Evolutionary conservation across 2,797 vertebrate genomes (phyloP).

Genomic region (Pitangus sulphuratus): DNA sequence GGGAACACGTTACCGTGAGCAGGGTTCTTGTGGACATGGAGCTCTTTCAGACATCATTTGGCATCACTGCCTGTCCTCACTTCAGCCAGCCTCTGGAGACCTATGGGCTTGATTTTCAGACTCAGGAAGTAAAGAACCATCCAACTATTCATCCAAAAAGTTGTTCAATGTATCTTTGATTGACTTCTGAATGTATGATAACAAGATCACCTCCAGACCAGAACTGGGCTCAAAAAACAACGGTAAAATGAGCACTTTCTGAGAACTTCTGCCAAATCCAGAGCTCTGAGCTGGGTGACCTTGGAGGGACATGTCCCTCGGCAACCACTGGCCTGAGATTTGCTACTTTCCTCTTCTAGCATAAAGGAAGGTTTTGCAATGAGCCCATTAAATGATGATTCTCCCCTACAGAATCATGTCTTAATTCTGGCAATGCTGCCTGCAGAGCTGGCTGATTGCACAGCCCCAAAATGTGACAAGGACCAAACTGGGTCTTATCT

Average conservation of each 20-base stretch:
- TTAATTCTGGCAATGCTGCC: background rate
- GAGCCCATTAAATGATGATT: background rate
- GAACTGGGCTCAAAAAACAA: background rate
- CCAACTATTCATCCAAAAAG: background rate
- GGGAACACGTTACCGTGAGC: background rate
- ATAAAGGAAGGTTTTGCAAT: background rate
- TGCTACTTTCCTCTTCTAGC: background rate
- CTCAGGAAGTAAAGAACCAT: background rate
- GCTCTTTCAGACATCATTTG: constrained; percentile 45
- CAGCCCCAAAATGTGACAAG: background rate
- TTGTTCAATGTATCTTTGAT: constrained; percentile 10
- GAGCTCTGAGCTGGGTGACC: background rate
- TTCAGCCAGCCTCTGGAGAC: background rate
- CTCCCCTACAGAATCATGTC: fast-evolving
- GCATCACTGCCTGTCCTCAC: constrained; percentile 28
- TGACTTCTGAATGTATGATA: fast-evolving
- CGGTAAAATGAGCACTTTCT: background rate
- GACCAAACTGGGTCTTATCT: background rate
- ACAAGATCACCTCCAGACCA: background rate
- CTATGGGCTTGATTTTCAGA: background rate
- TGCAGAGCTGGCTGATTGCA: background rate
- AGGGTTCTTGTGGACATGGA: background rate
- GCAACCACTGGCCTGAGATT: background rate
- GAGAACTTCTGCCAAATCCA: background rate
- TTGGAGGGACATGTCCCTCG: background rate